Base-by-base conservation (phyloP, 2,888 invertebrate genomes). In the Napeogenes inachia region DNA sequence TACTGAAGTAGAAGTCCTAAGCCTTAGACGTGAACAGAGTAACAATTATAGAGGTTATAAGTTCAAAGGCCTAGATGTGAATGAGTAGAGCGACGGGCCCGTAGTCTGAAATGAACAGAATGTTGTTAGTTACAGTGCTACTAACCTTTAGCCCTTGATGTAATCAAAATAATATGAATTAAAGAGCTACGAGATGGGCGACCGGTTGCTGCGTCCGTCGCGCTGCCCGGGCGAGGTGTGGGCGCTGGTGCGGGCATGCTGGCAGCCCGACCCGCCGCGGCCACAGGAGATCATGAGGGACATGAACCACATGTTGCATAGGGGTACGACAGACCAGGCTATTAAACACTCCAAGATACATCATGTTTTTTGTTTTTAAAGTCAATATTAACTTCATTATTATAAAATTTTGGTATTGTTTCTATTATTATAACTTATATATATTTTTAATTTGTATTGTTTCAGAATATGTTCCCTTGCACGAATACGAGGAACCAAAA, bases 271-370 rank as follows among this genome's bases (percentile, higher is more conserved):
- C 79, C 94, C 94, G 6, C 93, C 95, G 79, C 94, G 95, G 72
- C 97, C 96, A 59, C 97, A 97, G 85, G 94, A 94, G 66, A 94
- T 97, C 74, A 95, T 97, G 93, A 92, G 96, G 78, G 96, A 96
- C 85, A 93, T 96, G 70, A 95, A 95, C 85, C 95, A 95, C 81
- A 93, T 95, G 77, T 85, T 95, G 68, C 94, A 95, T 77, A 93
- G 94, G 86, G 92, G 94, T 93, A 65, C 42, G 42, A 10, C 21
- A 21, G 21, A 21, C 21, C 21, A 21, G 21, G 21, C 21, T 21
- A 21, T 21, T 21, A 1, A 21, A 21, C 21, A 21, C 21, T 21
- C 21, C 21, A 21, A 21, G 21, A 21, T 21, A 21, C 21, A 21
- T 21, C 21, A 21, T 21, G 21, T 21, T 21, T 21, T 21, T 21